Percentiles rank a stretch among this genome's conserved stretches.
Conservation (phyloP, 2,797 vertebrate genomes). For the Acestrorhynchus altus region DNA sequence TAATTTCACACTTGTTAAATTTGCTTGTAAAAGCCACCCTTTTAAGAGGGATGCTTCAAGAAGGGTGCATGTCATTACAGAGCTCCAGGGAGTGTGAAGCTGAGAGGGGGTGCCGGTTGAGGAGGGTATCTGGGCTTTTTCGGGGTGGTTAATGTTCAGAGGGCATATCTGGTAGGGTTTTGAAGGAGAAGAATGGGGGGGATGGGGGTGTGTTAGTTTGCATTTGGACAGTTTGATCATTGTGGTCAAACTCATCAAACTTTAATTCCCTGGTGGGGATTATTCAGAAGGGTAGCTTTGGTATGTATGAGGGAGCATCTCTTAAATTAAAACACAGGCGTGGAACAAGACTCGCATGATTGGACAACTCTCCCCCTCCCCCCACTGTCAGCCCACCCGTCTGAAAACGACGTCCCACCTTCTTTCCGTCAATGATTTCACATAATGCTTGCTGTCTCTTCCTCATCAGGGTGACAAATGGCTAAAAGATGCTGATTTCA, state of each 20-base stretch:
- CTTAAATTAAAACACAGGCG: constrained; percentile 42
- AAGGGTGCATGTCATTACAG: constrained; percentile 71
- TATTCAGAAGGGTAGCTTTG: constrained; percentile 43
- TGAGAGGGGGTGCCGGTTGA: neutral
- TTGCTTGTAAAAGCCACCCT: constrained; percentile 77
- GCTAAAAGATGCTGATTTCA: constrained; percentile 38
- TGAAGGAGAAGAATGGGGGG: neutral
- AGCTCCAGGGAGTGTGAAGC: constrained; percentile 19
- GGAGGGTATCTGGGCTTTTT: neutral
- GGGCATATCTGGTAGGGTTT: constrained; percentile 16
- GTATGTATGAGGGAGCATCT: constrained; percentile 32
- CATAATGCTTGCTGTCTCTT: constrained; percentile 27
- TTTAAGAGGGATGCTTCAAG: constrained; percentile 72
- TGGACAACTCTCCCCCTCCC: neutral
- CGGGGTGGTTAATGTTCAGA: neutral
- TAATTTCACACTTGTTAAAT: constrained; percentile 85
- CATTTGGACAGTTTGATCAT: constrained; percentile 49
- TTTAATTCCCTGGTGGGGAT: constrained; percentile 45
- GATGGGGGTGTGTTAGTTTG: constrained; percentile 49
- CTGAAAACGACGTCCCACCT: constrained; percentile 16
- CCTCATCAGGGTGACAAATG: constrained; percentile 38
- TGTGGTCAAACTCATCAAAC: constrained; percentile 44
- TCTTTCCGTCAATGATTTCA: constrained; percentile 24
- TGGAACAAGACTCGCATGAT: neutral
- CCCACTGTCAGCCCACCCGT: constrained; percentile 9